These are phyloP conservation scores for Heliconius melpomene DNA, from an alignment of 1,140 invertebrate species.

Conservation along the genomic window DNA sequence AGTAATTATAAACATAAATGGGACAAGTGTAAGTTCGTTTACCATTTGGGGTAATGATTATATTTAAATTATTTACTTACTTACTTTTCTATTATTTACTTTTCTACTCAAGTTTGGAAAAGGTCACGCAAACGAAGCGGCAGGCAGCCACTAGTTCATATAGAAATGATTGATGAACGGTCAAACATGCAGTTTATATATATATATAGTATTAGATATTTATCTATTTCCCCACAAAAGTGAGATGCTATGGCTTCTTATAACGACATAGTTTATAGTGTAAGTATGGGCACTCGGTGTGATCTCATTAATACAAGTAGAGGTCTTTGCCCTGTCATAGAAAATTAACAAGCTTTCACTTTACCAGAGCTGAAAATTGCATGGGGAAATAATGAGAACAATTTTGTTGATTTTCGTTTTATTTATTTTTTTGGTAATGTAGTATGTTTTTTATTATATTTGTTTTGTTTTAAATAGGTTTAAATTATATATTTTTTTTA, in stretches of 20 bases:
- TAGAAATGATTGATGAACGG: background rate
- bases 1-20: too few relatives aligned
- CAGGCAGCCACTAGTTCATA: background rate
- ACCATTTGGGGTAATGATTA: too few relatives aligned
- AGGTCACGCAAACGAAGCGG: too few relatives aligned
- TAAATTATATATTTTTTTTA: too few relatives aligned
- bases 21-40: too few relatives aligned
- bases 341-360: slow-evolving; percentile 15
- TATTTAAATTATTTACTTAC: too few relatives aligned
- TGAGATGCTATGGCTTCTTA: background rate
- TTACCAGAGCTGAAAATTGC: background rate
- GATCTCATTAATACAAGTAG: background rate
- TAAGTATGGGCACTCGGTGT: slow-evolving; percentile 4
- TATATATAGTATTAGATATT: background rate
- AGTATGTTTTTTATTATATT: background rate
- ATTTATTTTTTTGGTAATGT: background rate
- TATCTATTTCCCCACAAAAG: background rate
- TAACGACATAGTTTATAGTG: slow-evolving; percentile 10
- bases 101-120: too few relatives aligned
- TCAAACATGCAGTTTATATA: background rate
- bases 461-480: too few relatives aligned
- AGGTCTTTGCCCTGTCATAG: slow-evolving; percentile 12
- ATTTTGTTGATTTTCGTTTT: background rate
- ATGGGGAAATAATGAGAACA: background rate
- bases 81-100: too few relatives aligned